These are phyloP conservation scores for Sardinella longiceps DNA, from an alignment of 2,797 vertebrate species.

Conservation along the genomic window DNA sequence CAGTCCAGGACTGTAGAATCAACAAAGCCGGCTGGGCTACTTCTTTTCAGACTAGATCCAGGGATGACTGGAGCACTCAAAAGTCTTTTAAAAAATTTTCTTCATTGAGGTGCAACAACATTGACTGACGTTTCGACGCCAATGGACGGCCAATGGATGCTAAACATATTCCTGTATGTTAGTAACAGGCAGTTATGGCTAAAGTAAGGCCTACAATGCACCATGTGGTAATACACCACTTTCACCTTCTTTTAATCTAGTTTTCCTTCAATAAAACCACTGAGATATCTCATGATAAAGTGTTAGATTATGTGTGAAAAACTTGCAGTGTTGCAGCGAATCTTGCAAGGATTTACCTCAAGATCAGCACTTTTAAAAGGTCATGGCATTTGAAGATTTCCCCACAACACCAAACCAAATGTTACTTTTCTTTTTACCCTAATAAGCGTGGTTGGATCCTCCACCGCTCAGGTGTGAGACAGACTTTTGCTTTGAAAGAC, in stretches of 20 bases:
- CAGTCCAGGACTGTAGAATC: too few species aligned
- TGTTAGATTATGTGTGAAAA: background rate
- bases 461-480: background rate
- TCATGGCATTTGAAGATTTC: background rate
- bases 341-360: background rate
- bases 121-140: too few species aligned
- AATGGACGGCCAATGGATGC: background rate
- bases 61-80: too few species aligned
- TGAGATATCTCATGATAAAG: background rate
- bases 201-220: background rate
- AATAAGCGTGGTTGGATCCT: background rate
- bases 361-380: constrained; percentile 2
- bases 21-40: too few species aligned
- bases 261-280: background rate
- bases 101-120: too few species aligned
- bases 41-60: too few species aligned
- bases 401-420: background rate
- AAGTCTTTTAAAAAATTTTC: too few species aligned
- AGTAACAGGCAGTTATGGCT: background rate
- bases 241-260: background rate
- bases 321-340: background rate
- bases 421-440: background rate
- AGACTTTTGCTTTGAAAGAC: background rate
- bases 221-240: background rate
- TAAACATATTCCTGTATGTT: background rate